Evolutionary conservation across 2,888 invertebrate genomes (phyloP), one percentile per base, ranked within the genome.

Genomic region (Drosophila nr. perissopoda): DNA sequence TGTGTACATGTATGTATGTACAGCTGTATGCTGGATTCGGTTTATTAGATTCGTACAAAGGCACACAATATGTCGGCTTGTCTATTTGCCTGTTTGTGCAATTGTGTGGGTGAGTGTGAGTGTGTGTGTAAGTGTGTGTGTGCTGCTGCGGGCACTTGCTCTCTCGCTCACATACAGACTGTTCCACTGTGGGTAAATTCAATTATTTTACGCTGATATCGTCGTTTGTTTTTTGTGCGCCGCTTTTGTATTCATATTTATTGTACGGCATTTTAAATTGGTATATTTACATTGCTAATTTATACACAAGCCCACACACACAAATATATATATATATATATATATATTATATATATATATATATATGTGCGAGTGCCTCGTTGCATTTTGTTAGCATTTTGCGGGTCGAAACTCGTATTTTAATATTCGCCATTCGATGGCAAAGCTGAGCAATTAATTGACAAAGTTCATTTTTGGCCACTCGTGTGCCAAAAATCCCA

Each of bases 201-300:
- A 89, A 87, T 87, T 87, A 87, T 87, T 87, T 87, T 85, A 77
- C 76, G 85, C 84, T 85, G 87, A 87, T 87, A 89, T 89, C 81
- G 89, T 87, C 89, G 86, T 89, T 87, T 89, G 85, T 82, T 87
- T 87, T 85, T 80, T 77, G 85, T 76, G 67, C 70, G 64, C 48
- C 74, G 83, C 86, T 80, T 75, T 89, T 85, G 86, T 82, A 89
- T 89, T 87, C 86, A 87, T 87, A 87, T 87, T 87, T 87, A 87
- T 87, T 87, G 89, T 89, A 78, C 73, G 81, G 85, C 87, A 89
- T 85, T 87, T 87, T 89, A 87, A 87, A 87, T 87, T 87, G 89
- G 83, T 78, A 89, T 87, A 87, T 87, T 87, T 87, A 87, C 86
- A 87, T 87, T 87, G 89, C 86, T 87, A 87, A 87, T 87, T 87